Percentiles rank a stretch among this genome's conserved stretches.
Conservation (phyloP, 1,140 invertebrate genomes). For the Spodoptera frugiperda region DNA sequence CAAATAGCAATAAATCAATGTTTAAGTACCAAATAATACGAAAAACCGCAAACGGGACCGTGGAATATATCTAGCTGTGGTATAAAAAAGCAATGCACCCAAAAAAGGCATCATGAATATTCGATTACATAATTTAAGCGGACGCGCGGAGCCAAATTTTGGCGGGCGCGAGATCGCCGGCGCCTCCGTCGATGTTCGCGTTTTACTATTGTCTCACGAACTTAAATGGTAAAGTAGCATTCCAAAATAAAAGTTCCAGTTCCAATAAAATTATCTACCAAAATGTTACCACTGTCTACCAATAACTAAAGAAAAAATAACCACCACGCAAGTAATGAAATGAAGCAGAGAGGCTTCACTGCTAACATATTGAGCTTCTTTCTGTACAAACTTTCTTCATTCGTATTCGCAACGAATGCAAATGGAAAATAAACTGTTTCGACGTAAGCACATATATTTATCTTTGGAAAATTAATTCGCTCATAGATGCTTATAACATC, state of each 20-base stretch:
- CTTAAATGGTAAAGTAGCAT: neutral
- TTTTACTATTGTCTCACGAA: constrained; percentile 42
- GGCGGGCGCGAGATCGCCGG: constrained; percentile 46
- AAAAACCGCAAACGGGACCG: constrained; percentile 29
- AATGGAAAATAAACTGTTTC: neutral
- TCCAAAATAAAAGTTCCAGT: too few relatives aligned
- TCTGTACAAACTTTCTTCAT: too few relatives aligned
- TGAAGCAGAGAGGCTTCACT: too few relatives aligned
- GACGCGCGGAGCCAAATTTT: constrained; percentile 54
- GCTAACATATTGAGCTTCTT: too few relatives aligned
- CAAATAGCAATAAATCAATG: constrained; percentile 6
- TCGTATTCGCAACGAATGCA: too few relatives aligned
- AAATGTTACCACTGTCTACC: too few relatives aligned
- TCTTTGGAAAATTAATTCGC: constrained; percentile 4
- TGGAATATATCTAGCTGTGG: constrained; percentile 43
- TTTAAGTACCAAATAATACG: constrained; percentile 14
- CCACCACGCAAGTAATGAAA: too few relatives aligned
- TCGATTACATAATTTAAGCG: constrained; percentile 73
- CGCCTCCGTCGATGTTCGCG: constrained; percentile 49
- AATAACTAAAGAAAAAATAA: too few relatives aligned
- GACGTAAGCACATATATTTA: too few relatives aligned
- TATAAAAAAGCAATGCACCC: constrained; percentile 63
- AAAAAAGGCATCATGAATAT: constrained; percentile 65
- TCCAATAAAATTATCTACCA: too few relatives aligned
- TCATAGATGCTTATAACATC: neutral